These are phyloP conservation scores for Aphelocoma coerulescens DNA, from an alignment of 2,113 vertebrate genomes.

Conservation along the genomic window DNA sequence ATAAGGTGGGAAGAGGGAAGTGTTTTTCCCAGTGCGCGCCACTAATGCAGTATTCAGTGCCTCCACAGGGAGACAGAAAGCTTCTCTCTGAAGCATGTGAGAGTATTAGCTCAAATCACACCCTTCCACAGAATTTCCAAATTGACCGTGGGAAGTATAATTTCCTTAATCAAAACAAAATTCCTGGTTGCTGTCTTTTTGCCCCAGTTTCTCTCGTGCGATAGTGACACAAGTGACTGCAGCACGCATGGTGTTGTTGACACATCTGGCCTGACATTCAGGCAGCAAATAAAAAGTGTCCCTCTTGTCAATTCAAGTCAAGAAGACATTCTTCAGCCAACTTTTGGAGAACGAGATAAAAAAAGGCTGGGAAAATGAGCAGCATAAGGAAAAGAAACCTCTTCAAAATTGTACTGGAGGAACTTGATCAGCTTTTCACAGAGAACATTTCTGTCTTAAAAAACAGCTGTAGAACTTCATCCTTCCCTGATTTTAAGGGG, in stretches of 20 bases:
- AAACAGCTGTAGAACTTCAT: not conserved
- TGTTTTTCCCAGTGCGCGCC: not conserved
- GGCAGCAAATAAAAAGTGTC: not conserved
- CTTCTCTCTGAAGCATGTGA: not conserved
- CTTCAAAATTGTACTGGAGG: not conserved
- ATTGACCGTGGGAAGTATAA: not conserved
- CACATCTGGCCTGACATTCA: not conserved
- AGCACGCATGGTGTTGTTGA: not conserved
- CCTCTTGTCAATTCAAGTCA: not conserved
- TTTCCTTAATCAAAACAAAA: slow-evolving; percentile 27
- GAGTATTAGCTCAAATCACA: slow-evolving; percentile 3
- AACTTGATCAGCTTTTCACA: not conserved
- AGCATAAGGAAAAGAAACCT: not conserved
- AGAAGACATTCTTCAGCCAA: not conserved
- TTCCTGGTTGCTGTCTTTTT: not conserved
- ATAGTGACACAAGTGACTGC: not conserved
- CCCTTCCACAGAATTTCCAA: not conserved
- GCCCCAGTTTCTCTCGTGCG: not conserved
- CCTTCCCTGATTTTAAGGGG: not conserved
- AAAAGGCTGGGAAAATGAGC: not conserved
- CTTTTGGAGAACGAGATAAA: not conserved
- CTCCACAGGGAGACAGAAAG: not conserved
- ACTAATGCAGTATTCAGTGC: not conserved
- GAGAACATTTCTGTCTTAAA: not conserved
- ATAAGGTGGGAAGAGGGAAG: not conserved